phyloP scores from a whole-genome alignment of 2,888 invertebrate species.

The Drosophila hamatofila region DNA sequence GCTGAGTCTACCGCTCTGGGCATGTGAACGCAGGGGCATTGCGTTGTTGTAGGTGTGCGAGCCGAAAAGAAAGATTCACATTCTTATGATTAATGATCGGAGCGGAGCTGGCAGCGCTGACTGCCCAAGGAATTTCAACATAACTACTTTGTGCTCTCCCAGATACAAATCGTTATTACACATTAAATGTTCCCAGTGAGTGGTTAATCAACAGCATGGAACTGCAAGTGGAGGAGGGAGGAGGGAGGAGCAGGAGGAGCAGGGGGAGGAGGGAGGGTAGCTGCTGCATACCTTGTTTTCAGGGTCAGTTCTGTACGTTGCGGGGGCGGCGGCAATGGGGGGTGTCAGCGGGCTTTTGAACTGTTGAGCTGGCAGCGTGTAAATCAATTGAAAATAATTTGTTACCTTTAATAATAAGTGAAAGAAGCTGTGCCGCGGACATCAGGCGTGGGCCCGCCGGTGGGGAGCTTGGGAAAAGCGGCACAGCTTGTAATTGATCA shows the following conservation, averaged over 20 bases:
- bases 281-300: constrained; percentile 11
- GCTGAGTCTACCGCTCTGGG: constrained; percentile 5
- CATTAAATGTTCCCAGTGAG: constrained; percentile 84
- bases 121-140: constrained; percentile 83
- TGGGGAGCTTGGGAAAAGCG: constrained; percentile 48
- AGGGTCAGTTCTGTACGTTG: neutral
- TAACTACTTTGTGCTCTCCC: constrained; percentile 78
- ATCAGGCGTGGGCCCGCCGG: constrained; percentile 40
- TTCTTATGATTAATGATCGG: constrained; percentile 78
- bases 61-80: constrained; percentile 75
- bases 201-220: constrained; percentile 76
- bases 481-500: constrained; percentile 75
- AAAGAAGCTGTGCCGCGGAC: constrained; percentile 73
- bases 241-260: neutral
- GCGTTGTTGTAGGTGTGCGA: constrained; percentile 61
- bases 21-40: constrained; percentile 33
- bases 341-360: constrained; percentile 44
- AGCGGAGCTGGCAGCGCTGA: constrained; percentile 42
- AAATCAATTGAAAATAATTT: constrained; percentile 84
- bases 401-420: constrained; percentile 83
- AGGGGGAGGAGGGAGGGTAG: neutral
- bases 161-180: constrained; percentile 85
- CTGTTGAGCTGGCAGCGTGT: constrained; percentile 74
- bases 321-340: neutral
- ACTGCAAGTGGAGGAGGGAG: neutral